A percentile compares a stretch with the other conserved stretches of the same genome.
phyloP scores from a whole-genome alignment of 2,113 vertebrate species.

The Phrynosoma platyrhinos region DNA sequence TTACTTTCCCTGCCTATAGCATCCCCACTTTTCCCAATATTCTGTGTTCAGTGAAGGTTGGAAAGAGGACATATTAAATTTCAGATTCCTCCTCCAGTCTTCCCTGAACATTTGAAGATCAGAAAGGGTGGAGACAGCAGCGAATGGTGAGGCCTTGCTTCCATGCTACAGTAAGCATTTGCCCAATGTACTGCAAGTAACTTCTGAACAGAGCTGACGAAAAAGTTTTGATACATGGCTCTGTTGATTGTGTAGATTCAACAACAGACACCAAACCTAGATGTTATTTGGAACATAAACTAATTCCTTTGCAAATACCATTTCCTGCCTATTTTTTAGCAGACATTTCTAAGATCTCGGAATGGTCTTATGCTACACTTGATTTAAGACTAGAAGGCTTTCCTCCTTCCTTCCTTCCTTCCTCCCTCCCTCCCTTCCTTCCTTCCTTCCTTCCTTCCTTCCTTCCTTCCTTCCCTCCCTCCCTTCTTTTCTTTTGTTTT shows the following conservation, averaged over 20 bases:
- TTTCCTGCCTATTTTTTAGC: constrained; percentile 49
- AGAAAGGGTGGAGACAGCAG: too few relatives aligned
- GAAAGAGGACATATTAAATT: too few relatives aligned
- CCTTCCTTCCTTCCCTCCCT: constrained; percentile 7
- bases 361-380: not conserved
- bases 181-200: not conserved
- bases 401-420: constrained; percentile 23
- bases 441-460: constrained; percentile 18
- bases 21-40: not conserved
- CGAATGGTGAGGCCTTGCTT: too few relatives aligned
- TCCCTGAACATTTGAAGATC: too few relatives aligned
- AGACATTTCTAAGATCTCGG: constrained; percentile 54
- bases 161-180: not conserved
- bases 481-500: constrained; percentile 56
- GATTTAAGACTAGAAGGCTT: not conserved
- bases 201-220: not conserved
- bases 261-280: not conserved
- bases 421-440: constrained; percentile 39
- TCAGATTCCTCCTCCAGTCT: too few relatives aligned
- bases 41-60: too few relatives aligned
- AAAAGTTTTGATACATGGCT: not conserved
- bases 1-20: too few relatives aligned
- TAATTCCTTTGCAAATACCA: constrained; percentile 48
- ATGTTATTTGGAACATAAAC: constrained; percentile 33
- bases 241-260: constrained; percentile 9